Evolutionary conservation across 30 jellyfish, hydroid and myxozoan species (phyloP).

Genomic region (Aurelia aurita): DNA sequence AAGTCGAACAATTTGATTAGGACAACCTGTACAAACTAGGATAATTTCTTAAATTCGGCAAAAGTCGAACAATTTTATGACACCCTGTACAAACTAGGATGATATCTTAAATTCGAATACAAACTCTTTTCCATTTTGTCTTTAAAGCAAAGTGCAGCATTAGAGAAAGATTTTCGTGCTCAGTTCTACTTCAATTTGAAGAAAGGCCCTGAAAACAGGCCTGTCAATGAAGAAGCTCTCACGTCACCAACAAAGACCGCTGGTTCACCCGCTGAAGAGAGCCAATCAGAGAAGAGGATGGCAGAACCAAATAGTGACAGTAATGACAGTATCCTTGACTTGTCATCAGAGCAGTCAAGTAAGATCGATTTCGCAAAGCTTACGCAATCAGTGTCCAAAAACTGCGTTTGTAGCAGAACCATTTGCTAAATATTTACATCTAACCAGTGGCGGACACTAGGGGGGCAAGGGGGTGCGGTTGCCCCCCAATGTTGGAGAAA

Average conservation of each 20-base stretch:
- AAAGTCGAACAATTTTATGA: no score
- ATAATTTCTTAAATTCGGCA: no score
- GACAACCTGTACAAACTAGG: no score
- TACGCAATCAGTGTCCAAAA: no score
- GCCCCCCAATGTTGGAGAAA: no score
- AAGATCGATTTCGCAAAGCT: neutral
- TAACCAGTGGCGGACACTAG: no score
- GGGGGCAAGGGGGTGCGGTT: no score
- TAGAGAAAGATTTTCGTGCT: slow-evolving; percentile 86
- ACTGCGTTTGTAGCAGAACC: no score
- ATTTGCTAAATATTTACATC: no score
- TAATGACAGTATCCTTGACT: slow-evolving; percentile 18
- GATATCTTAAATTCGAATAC: neutral
- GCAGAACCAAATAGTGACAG: slow-evolving; percentile 16
- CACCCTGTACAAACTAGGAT: no score
- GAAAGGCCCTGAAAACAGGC: slow-evolving; percentile 43
- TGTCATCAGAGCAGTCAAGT: neutral
- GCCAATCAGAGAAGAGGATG: neutral
- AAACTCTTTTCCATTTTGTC: neutral
- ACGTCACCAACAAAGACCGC: slow-evolving; percentile 31
- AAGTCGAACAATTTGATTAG: no score
- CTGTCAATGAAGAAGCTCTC: slow-evolving; percentile 9
- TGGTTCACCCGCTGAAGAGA: neutral
- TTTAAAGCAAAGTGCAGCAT: slow-evolving; percentile 29
- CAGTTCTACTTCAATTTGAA: slow-evolving; percentile 89